Percentiles rank a stretch among this genome's conserved stretches.
These are phyloP conservation scores for Archips xylosteana DNA, from an alignment of 2,888 invertebrate genomes.

Conservation along the genomic window DNA sequence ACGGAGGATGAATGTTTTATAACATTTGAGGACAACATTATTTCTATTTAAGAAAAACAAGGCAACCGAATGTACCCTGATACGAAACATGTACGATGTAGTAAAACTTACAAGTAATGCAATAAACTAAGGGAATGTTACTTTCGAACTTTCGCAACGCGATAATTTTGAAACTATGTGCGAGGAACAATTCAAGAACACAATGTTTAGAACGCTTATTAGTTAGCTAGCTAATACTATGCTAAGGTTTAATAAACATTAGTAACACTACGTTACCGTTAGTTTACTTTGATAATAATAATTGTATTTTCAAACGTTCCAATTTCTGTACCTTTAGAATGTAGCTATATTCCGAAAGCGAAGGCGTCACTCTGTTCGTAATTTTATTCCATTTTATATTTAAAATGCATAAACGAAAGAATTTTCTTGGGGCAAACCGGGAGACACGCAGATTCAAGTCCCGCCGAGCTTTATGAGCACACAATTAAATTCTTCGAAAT, in stretches of 20 bases:
- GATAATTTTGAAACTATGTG: neutral
- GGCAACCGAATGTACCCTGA: neutral
- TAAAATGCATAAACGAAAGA: too few relatives aligned
- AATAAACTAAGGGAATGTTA: conserved; percentile 1
- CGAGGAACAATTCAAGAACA: neutral
- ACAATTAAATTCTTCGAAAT: too few relatives aligned
- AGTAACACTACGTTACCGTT: neutral
- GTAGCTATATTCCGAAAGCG: too few relatives aligned
- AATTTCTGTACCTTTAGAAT: neutral
- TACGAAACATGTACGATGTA: neutral
- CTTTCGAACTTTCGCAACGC: neutral
- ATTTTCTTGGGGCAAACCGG: too few relatives aligned
- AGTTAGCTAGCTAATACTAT: neutral
- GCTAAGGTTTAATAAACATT: neutral
- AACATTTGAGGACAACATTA: neutral
- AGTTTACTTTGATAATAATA: neutral
- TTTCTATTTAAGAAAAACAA: neutral
- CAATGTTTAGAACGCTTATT: neutral
- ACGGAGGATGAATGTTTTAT: fast-evolving
- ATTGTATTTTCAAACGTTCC: neutral
- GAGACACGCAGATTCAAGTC: too few relatives aligned
- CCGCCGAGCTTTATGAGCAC: too few relatives aligned
- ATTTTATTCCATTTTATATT: too few relatives aligned
- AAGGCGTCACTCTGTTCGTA: too few relatives aligned
- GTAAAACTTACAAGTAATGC: neutral